Percentiles rank a stretch among this genome's conserved stretches.
phyloP scores from a whole-genome alignment of 2,797 vertebrate genomes.

The Pogoniulus pusillus region DNA sequence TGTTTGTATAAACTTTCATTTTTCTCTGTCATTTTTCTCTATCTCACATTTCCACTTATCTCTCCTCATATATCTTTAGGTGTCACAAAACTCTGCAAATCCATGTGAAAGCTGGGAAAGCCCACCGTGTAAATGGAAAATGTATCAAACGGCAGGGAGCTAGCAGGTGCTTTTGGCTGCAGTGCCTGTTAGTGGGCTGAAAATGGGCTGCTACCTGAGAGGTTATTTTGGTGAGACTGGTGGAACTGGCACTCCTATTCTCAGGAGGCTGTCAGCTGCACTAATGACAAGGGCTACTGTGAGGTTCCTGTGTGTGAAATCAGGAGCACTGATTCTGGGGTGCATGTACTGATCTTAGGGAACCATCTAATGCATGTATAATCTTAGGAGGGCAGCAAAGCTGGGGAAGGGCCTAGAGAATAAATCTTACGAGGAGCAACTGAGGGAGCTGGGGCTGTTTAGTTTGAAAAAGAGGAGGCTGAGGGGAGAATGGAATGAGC shows the following conservation, averaged over 20 bases:
- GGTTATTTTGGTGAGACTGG: not conserved
- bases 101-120: not conserved
- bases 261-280: not conserved
- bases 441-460: no score
- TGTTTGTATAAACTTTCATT: not conserved
- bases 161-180: not conserved
- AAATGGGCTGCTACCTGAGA: not conserved
- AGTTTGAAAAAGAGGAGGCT: no score
- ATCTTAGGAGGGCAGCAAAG: no score
- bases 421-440: no score
- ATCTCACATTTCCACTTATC: not conserved
- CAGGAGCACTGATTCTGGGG: not conserved
- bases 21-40: constrained; percentile 6
- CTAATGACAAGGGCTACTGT: not conserved
- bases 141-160: not conserved
- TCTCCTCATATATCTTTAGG: not conserved
- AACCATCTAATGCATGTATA: not conserved
- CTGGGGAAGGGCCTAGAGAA: no score
- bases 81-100: not conserved
- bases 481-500: no score
- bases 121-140: not conserved
- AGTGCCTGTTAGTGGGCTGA: not conserved
- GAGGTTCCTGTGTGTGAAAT: not conserved
- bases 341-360: not conserved
- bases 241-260: not conserved